Conservation (phyloP, 2,888 invertebrate genomes). For the Lissonota sp. region DNA sequence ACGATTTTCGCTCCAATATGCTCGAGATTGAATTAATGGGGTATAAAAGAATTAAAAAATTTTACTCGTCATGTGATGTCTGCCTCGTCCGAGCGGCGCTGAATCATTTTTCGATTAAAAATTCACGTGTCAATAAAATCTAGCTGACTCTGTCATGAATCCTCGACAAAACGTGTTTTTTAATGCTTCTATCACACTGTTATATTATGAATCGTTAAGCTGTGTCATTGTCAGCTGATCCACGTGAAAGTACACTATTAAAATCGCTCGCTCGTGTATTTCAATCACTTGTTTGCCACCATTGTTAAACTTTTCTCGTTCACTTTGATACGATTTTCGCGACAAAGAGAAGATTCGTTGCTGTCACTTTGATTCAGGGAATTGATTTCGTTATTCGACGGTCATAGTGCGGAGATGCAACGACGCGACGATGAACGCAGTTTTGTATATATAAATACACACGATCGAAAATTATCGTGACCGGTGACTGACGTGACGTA, state of each 20-base stretch:
- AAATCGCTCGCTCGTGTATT: constrained; percentile 22
- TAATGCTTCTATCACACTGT: background rate
- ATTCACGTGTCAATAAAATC: background rate
- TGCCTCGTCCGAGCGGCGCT: constrained; percentile 22
- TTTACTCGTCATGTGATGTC: constrained; percentile 48
- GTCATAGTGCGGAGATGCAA: background rate
- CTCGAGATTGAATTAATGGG: background rate
- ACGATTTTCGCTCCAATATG: constrained; percentile 4
- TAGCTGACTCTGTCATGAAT: background rate
- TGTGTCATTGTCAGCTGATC: constrained; percentile 47
- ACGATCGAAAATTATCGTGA: background rate
- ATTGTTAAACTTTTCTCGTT: constrained; percentile 1
- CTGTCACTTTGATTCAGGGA: constrained; percentile 33
- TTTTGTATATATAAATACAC: background rate
- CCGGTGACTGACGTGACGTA: constrained; percentile 50
- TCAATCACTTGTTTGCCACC: no score
- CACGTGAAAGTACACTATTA: constrained; percentile 1
- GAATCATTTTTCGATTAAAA: constrained; percentile 44
- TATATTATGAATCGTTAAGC: constrained; percentile 17
- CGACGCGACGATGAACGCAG: background rate
- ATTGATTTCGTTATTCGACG: constrained; percentile 2
- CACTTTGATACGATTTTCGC: background rate
- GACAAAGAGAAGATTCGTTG: constrained; percentile 21
- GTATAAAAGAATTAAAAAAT: constrained; percentile 10
- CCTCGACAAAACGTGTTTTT: constrained; percentile 2